These are phyloP conservation scores for Kryptolebias ocellatus DNA, from an alignment of 2,797 vertebrate genomes.

Conservation along the genomic window DNA sequence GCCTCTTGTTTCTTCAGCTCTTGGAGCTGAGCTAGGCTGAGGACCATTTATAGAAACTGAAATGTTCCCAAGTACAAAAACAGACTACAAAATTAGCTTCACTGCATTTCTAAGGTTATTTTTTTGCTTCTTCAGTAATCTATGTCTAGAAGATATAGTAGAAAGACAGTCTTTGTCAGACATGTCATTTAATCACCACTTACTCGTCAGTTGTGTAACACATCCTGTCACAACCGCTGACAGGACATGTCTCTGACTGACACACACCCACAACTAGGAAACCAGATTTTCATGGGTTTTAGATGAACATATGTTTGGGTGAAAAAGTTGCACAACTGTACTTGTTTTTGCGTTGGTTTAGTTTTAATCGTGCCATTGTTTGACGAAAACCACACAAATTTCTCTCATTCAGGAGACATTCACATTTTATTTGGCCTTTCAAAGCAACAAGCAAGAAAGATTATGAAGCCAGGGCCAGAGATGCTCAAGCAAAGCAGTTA, in stretches of 20 bases:
- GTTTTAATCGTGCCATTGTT: constrained; percentile 20
- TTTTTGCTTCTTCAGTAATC: too few relatives aligned
- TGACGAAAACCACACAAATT: constrained; percentile 57
- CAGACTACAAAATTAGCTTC: too few relatives aligned
- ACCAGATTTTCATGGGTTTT: neutral
- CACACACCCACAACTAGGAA: neutral
- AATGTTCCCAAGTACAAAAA: too few relatives aligned
- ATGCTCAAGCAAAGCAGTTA: constrained; percentile 64
- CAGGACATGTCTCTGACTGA: too few relatives aligned
- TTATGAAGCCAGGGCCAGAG: constrained; percentile 52
- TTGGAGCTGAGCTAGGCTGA: neutral
- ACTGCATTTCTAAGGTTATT: too few relatives aligned
- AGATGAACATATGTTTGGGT: neutral
- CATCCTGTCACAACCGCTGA: too few relatives aligned
- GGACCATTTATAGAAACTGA: neutral
- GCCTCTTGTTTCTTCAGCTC: neutral
- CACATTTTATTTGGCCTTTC: constrained; percentile 19
- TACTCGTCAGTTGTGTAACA: too few relatives aligned
- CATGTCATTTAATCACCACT: too few relatives aligned
- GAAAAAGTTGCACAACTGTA: neutral
- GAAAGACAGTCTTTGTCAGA: too few relatives aligned
- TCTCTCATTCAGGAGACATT: constrained; percentile 14
- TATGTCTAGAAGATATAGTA: too few relatives aligned
- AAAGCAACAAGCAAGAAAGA: constrained; percentile 65
- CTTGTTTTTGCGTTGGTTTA: neutral